Evolutionary conservation across 2,888 invertebrate species (phyloP).

Genomic region (Hylaea fasciaria): DNA sequence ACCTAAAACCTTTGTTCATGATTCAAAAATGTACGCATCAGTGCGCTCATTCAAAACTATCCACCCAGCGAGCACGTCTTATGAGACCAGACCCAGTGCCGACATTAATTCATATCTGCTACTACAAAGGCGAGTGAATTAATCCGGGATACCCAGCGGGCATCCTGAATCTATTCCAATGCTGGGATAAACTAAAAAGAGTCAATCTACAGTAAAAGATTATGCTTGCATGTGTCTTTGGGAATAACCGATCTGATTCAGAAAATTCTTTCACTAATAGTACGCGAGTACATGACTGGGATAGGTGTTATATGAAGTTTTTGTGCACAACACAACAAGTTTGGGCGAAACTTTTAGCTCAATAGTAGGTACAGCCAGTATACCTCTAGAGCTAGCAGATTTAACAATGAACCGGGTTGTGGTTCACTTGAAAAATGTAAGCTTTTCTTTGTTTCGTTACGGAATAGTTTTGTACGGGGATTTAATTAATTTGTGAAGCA

Average conservation of each 20-base stretch:
- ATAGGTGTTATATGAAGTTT: too few species aligned
- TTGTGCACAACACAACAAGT: too few species aligned
- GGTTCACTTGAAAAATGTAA: neutral
- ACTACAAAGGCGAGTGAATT: conserved; percentile 53
- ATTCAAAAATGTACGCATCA: conserved; percentile 35
- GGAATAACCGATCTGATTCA: too few species aligned
- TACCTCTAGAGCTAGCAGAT: too few species aligned
- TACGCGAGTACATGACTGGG: too few species aligned
- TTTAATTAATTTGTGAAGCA: conserved; percentile 21
- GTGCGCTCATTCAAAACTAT: conserved; percentile 33
- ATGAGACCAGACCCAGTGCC: conserved; percentile 1
- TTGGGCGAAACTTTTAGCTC: too few species aligned
- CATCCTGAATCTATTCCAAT: conserved; percentile 60
- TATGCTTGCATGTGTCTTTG: too few species aligned
- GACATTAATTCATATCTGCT: conserved; percentile 57
- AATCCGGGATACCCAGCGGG: conserved; percentile 54
- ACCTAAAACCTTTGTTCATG: neutral
- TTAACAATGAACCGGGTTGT: neutral
- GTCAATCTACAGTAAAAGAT: too few species aligned
- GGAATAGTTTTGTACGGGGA: conserved; percentile 15
- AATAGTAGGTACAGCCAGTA: too few species aligned
- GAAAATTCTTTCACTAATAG: too few species aligned
- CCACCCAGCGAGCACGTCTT: conserved; percentile 7
- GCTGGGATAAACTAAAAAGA: conserved; percentile 21
- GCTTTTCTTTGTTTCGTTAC: neutral